phyloP scores from a whole-genome alignment of 2,113 vertebrate genomes.

The Pseudorasbora parva region DNA sequence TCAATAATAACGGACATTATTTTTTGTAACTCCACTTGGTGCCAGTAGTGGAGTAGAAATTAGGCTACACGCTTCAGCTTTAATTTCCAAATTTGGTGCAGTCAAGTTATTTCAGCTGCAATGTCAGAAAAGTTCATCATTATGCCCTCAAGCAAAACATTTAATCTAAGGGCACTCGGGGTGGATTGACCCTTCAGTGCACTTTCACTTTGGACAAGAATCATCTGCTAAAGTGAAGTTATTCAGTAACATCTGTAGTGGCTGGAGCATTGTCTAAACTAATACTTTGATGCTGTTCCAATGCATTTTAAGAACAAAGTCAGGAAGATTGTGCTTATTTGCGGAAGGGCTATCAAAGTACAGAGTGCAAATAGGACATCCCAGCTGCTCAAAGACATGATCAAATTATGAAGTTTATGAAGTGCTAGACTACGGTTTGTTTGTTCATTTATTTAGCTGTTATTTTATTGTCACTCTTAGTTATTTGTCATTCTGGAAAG shows the following conservation, averaged over 20 bases:
- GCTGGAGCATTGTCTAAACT: slow-evolving; percentile 16
- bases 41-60: not conserved
- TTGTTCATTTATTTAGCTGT: not conserved
- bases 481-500: not conserved
- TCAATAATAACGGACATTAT: not conserved
- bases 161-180: not conserved
- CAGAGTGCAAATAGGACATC: too few relatives aligned
- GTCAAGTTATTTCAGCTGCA: not conserved
- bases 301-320: slow-evolving; percentile 31
- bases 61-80: not conserved
- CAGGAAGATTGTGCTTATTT: slow-evolving; percentile 43
- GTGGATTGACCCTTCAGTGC: not conserved
- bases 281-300: slow-evolving; percentile 5
- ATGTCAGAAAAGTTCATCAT: not conserved
- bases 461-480: not conserved
- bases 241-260: slow-evolving; percentile 1
- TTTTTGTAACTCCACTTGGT: not conserved
- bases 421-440: not conserved
- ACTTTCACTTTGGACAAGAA: not conserved
- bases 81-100: not conserved
- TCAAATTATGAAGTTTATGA: not conserved
- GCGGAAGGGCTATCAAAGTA: not conserved
- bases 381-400: not conserved
- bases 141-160: not conserved
- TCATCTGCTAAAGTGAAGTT: slow-evolving; percentile 3